Evolutionary conservation across 2,113 vertebrate species (phyloP), one percentile per base, ranked within the genome.

Genomic region (Paedocypris sp.): DNA sequence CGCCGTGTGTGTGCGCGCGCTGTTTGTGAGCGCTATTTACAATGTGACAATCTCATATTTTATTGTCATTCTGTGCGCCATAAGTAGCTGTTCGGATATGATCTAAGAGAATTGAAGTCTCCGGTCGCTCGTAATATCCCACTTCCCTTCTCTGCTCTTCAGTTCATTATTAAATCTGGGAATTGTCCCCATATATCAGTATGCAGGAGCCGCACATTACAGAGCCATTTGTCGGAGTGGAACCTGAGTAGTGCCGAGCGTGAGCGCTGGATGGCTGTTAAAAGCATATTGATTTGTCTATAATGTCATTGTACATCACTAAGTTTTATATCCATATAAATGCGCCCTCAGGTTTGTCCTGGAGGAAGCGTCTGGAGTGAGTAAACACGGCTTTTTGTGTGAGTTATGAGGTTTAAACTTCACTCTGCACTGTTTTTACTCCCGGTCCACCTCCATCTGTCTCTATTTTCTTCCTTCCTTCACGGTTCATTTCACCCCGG

Each of bases 281-380:
- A 83, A 85, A 83, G 82, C 80, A 85, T 85, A 85, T 85, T 81
- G 83, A 85, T 85, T 83, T 79, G 79, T 79, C 79, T 77, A 77
- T 83, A 83, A 82, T 81, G 79, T 79, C 80, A 75, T 83, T 78
- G 78, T 83, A 76, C 72, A 81, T 83, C 77, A 66, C 72, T 74
- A 77, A 81, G 80, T 81, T 83, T 81, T 81, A 67, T 77, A 73
- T 53, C 72, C 76, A 75, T 77, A 80, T 79, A 78, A 81, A 79
- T 72, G 78, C 71, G 71, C 74, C 77, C 72, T 67, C 73, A 60
- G 76, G 72, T 73, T 71, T 56, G 51, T 42, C 57, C 12, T 48
- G 16, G 13, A 71, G 74, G 73, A 68, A 52, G 7, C 4, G 60
- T 72, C 33, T 65, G 71, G 18, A 41, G 58, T 68, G 75, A 81